Percentiles rank a stretch among this genome's conserved stretches.
These are phyloP conservation scores for Scaptomyza reducta DNA, from an alignment of 2,888 invertebrate genomes.

Conservation along the genomic window DNA sequence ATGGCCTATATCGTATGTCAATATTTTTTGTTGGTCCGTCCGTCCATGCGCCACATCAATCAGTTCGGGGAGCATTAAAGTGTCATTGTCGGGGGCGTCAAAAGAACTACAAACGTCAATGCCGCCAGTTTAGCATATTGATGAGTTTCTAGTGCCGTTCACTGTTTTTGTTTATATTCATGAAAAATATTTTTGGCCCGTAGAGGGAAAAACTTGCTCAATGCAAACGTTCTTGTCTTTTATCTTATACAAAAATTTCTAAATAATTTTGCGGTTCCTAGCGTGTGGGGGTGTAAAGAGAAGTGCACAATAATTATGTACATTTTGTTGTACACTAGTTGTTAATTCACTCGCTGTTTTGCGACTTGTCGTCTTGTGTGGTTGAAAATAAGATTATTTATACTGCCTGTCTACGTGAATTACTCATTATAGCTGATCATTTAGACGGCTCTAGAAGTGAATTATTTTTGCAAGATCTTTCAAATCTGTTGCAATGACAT, in stretches of 20 bases:
- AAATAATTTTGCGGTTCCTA: slow-evolving; percentile 45
- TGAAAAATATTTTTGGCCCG: slow-evolving; percentile 32
- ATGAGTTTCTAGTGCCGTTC: slow-evolving; percentile 70
- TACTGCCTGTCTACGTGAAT: slow-evolving; percentile 73
- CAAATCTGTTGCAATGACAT: slow-evolving; percentile 71
- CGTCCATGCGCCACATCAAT: slow-evolving; percentile 63
- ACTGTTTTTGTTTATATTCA: slow-evolving; percentile 65
- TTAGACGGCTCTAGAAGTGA: slow-evolving; percentile 66
- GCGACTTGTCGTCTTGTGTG: slow-evolving; percentile 63
- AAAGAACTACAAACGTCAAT: slow-evolving; percentile 76
- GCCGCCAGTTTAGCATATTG: slow-evolving; percentile 56
- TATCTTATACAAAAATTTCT: slow-evolving; percentile 46
- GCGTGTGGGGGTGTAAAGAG: slow-evolving; percentile 9
- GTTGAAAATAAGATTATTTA: slow-evolving; percentile 54
- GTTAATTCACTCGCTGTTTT: slow-evolving; percentile 59
- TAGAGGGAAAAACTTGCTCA: slow-evolving; percentile 35
- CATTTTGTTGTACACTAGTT: slow-evolving; percentile 58
- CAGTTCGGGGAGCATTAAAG: slow-evolving; percentile 66
- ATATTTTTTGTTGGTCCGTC: slow-evolving; percentile 32
- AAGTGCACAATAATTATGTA: slow-evolving; percentile 73
- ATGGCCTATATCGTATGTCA: slow-evolving; percentile 63
- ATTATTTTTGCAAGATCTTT: slow-evolving; percentile 56
- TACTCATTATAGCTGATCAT: slow-evolving; percentile 72
- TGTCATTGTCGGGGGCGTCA: slow-evolving; percentile 73
- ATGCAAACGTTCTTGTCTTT: slow-evolving; percentile 38